A percentile compares a stretch with the other conserved stretches of the same genome.
Evolutionary conservation across 2,888 invertebrate genomes (phyloP).

Genomic region (Hyles lineata): DNA sequence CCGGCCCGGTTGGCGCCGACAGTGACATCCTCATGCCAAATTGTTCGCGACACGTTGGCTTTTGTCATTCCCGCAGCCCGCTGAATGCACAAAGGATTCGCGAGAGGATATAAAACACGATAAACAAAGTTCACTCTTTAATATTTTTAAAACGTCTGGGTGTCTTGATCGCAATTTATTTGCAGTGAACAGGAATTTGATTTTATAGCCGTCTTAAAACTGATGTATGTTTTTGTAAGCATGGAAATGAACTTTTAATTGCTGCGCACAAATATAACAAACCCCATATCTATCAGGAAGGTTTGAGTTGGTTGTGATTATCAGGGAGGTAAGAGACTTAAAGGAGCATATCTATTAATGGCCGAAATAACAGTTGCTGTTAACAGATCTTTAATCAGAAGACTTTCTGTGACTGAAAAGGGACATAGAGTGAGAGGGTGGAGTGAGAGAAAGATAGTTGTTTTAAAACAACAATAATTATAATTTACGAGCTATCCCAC

Average conservation of each 20-base stretch:
- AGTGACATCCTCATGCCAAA: conserved; percentile 28
- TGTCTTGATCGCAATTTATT: background rate
- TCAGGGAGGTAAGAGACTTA: too few species aligned
- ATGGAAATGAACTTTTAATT: too few species aligned
- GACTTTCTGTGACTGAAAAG: too few species aligned
- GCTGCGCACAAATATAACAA: too few species aligned
- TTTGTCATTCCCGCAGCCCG: conserved; percentile 20
- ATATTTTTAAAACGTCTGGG: background rate
- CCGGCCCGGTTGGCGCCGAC: conserved; percentile 29
- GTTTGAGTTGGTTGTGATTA: too few species aligned
- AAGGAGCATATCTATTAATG: too few species aligned
- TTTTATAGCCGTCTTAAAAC: background rate
- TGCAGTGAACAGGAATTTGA: background rate
- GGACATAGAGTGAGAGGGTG: too few species aligned
- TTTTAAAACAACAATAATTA: background rate
- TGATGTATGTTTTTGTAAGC: too few species aligned
- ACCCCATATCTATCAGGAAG: too few species aligned
- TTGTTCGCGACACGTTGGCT: conserved; percentile 12
- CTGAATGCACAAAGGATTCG: conserved; percentile 19
- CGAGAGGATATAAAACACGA: background rate
- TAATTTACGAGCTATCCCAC: background rate
- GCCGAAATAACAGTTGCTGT: too few species aligned
- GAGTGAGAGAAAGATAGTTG: too few species aligned
- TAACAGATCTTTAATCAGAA: too few species aligned
- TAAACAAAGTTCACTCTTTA: background rate